Conservation (phyloP, 2,113 vertebrate species). For the Phyllostomus hastatus region DNA sequence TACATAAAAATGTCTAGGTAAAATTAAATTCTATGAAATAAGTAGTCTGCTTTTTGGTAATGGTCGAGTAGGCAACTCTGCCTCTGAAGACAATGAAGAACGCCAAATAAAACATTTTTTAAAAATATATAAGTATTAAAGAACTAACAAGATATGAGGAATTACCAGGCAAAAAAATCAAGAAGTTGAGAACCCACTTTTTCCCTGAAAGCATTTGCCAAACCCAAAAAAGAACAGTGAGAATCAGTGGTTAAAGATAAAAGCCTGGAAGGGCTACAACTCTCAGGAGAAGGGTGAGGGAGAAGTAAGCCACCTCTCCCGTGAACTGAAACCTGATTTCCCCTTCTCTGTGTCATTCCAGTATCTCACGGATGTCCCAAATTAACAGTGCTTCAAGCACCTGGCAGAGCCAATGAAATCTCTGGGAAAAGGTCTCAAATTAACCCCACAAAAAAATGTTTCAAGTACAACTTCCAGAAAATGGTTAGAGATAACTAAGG, state of each 20-base stretch:
- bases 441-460: neutral
- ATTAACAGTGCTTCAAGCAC: neutral
- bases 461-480: neutral
- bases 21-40: neutral
- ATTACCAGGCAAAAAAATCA: neutral
- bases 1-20: neutral
- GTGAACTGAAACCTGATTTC: neutral
- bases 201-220: neutral
- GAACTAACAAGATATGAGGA: neutral
- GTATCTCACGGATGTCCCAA: neutral
- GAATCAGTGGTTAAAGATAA: neutral
- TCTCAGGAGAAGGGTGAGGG: neutral
- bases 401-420: neutral
- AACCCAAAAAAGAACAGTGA: neutral
- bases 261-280: neutral
- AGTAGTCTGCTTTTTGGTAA: neutral
- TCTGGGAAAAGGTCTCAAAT: neutral
- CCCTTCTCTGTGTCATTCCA: neutral
- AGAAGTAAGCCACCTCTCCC: neutral
- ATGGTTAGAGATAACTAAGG: neutral
- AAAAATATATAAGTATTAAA: neutral
- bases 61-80: neutral
- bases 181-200: neutral
- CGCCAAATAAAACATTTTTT: neutral
- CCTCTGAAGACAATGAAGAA: neutral